phyloP scores from a whole-genome alignment of 2,113 vertebrate genomes.

The Poeciliopsis retropinna region DNA sequence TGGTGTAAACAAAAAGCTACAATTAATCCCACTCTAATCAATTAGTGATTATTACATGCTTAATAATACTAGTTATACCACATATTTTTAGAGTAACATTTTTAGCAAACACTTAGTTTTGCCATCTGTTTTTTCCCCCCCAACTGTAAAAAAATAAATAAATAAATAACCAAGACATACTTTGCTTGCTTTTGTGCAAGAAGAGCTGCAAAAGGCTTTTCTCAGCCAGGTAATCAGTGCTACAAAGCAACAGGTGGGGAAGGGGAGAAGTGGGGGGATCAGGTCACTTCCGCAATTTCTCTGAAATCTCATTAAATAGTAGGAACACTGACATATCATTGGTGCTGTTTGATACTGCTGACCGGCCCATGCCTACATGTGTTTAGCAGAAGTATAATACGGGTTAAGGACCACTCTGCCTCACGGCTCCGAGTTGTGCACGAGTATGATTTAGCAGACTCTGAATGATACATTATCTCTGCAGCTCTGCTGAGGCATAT shows the following conservation, averaged over 20 bases:
- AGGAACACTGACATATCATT: background rate
- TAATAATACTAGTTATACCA: background rate
- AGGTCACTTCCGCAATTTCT: background rate
- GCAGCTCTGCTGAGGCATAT: constrained; percentile 73
- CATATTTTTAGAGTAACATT: background rate
- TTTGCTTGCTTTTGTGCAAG: background rate
- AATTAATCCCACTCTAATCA: background rate
- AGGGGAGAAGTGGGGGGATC: too few species aligned
- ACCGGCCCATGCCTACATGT: background rate
- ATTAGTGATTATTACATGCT: background rate
- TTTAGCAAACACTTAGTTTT: background rate
- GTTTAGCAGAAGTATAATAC: constrained; percentile 56
- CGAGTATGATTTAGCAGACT: constrained; percentile 80
- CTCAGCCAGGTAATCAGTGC: background rate
- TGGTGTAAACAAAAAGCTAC: background rate
- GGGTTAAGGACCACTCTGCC: constrained; percentile 83
- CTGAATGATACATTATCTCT: constrained; percentile 79
- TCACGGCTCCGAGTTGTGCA: constrained; percentile 75
- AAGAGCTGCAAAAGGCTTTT: background rate
- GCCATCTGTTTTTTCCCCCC: background rate
- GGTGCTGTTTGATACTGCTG: background rate
- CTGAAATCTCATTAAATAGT: background rate
- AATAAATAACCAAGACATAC: background rate
- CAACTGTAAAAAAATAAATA: too few species aligned
- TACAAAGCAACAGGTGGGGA: background rate